Evolutionary conservation across 1,140 invertebrate genomes (phyloP), one percentile per base, ranked within the genome.

Genomic region (Phortica variegata): DNA sequence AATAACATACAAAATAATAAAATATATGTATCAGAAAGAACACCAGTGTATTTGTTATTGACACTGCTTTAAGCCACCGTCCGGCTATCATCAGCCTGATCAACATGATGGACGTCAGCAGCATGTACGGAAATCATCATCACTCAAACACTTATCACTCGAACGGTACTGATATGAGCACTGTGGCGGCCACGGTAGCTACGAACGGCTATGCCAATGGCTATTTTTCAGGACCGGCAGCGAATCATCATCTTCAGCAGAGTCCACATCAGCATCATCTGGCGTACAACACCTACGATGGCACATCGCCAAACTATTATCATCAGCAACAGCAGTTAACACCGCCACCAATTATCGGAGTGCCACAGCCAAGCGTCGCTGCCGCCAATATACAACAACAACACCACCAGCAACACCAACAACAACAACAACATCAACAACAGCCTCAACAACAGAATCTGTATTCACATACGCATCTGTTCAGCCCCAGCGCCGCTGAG

Each of bases 41-140:
- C n/a, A n/a, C n/a, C 6, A 12, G 6, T 29, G 26, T 29, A 12
- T 29, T 29, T 29, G 26, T 12, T 29, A 29, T 29, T 7, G 26
- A 6, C 26, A n/a, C n/a, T n/a, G n/a, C 26, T 6, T 6, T 12
- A 6, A 29, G 26, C 12, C 12, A 6, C 6, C 32, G 32, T 34
- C 6, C 32, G 32, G 6, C 32, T 34, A 15, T n/a, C 32, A 6
- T 13, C 13, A 34, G 6, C 36, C 36, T 17, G 3, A 48, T 58
- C 72, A 76, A 76, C 63, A 86, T 82, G 82, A 86, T 85, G 84
- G 84, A 86, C 81, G 81, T 86, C 78, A 80, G 82, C 77, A 86
- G 82, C 77, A 86, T 87, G 84, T 87, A 85, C 79, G 83, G 83
- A 61, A 77, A 80, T 76, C 79, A 78, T 54, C 60, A 57, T 36